These are phyloP conservation scores for Mystacornis crossleyi DNA, from an alignment of 2,113 vertebrate genomes.

Conservation along the genomic window DNA sequence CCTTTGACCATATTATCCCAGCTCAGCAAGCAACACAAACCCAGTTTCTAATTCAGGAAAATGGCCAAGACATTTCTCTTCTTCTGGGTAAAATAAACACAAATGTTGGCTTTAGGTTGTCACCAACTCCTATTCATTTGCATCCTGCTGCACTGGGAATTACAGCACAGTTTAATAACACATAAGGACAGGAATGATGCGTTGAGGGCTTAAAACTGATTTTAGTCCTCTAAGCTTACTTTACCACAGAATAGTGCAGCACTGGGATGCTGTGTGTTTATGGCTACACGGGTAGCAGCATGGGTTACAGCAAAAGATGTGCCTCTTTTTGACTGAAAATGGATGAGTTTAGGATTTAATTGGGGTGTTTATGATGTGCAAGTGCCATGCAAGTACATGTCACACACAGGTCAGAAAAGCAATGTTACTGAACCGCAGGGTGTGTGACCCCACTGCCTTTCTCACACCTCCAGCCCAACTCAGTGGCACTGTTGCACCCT, in stretches of 20 bases:
- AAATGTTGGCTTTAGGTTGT: not conserved
- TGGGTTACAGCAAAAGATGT: not conserved
- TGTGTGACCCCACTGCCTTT: not conserved
- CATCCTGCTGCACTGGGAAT: not conserved
- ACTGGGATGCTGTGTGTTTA: not conserved
- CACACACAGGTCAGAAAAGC: not conserved
- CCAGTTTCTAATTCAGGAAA: not conserved
- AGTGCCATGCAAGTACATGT: not conserved
- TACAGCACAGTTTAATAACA: not conserved
- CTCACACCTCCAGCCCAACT: not conserved
- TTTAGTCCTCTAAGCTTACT: not conserved
- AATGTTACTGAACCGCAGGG: fast-evolving
- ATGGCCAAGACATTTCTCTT: not conserved
- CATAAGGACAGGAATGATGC: not conserved
- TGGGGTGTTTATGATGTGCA: not conserved
- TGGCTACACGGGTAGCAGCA: not conserved
- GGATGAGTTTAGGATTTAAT: not conserved
- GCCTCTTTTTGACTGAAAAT: not conserved
- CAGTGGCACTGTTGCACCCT: not conserved
- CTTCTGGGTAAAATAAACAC: not conserved
- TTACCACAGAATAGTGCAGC: not conserved
- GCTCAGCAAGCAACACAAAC: not conserved
- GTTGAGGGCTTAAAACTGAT: not conserved
- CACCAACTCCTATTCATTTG: not conserved
- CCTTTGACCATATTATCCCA: not conserved